A percentile compares a stretch with the other conserved stretches of the same genome.
Conservation (phyloP, 2,888 invertebrate species). For the Hemicrepidius hirtus region DNA sequence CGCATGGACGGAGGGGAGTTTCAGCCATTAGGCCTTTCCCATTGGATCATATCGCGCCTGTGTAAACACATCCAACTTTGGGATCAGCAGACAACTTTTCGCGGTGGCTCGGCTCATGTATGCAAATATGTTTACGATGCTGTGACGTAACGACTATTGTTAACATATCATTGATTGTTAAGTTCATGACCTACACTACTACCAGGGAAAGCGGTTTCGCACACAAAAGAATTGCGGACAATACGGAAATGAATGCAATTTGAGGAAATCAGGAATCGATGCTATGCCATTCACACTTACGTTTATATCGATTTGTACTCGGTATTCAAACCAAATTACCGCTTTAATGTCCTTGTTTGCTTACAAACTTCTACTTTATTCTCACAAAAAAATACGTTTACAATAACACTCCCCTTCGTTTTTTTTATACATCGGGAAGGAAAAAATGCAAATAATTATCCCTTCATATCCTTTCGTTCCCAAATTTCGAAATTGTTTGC, state of each 20-base stretch:
- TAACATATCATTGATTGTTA: constrained; percentile 72
- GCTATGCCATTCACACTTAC: constrained; percentile 56
- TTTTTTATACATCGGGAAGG: too few species aligned
- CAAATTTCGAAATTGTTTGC: too few species aligned
- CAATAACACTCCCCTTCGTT: not conserved
- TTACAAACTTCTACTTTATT: constrained; percentile 17
- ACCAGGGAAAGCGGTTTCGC: constrained; percentile 71
- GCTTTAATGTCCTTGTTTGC: constrained; percentile 47
- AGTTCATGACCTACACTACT: constrained; percentile 70
- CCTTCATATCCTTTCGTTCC: too few species aligned
- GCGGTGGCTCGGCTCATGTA: constrained; percentile 61
- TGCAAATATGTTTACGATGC: constrained; percentile 71
- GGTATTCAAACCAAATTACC: constrained; percentile 46
- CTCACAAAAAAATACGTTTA: constrained; percentile 27
- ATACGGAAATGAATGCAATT: constrained; percentile 59
- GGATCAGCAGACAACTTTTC: constrained; percentile 49
- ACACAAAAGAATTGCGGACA: constrained; percentile 58
- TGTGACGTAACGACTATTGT: constrained; percentile 71
- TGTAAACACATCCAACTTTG: constrained; percentile 57
- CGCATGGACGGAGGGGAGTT: constrained; percentile 30
- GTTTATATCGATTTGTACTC: constrained; percentile 57
- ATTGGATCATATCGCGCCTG: constrained; percentile 66
- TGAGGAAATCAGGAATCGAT: constrained; percentile 57
- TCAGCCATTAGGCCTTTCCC: constrained; percentile 67
- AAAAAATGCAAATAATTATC: too few species aligned